Base-by-base conservation (phyloP, 2,797 vertebrate genomes). In the Helicolenus hilgendorfi region DNA sequence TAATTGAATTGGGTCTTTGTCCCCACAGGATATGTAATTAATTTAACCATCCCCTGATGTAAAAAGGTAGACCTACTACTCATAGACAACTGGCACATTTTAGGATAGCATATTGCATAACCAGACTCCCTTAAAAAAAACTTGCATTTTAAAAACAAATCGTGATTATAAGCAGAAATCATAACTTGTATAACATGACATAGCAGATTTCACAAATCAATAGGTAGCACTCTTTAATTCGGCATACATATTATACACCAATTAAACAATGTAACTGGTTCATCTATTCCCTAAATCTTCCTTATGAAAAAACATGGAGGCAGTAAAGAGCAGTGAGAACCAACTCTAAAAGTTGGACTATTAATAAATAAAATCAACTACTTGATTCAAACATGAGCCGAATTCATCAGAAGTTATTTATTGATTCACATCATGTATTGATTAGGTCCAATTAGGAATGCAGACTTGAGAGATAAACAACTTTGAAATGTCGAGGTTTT, bases 321-420 rank as follows among this genome's bases (percentile, higher is more conserved):
- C 1, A 1, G 27, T 4, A 49, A 20, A 31, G 4, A 64, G 27
- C 22, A 5, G n/a, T 3, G 31, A 58, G 14, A 77, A 62, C 2
- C 68, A 26, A 4, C 2, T 74, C 27, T 68, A 2, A 65, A 87
- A 87, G 74, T 84, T 84, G 0, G 3, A 2, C 8, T 79, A 14
- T 15, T 14, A 11, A 58, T 2, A 8, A 33, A 69, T 11, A 9
- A 24, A 63, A 79, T n/a, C 36, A 0, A 2, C 38, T 56, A 9
- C 2, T 8, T 35, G 11, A 53, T 59, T 79, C 13, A 77, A 7
- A 1, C 6, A 4, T 7, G 3, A 24, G 71, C 18, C 59, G 20
- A 78, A 77, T 82, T 62, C 1, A 71, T 55, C 8, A 38, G 13
- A 22, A 33, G 0, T 29, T 7, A 15, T 11, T 26, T 0, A 35